phyloP scores from a whole-genome alignment of 2,888 invertebrate genomes.

The Eustalomyia histrio region DNA sequence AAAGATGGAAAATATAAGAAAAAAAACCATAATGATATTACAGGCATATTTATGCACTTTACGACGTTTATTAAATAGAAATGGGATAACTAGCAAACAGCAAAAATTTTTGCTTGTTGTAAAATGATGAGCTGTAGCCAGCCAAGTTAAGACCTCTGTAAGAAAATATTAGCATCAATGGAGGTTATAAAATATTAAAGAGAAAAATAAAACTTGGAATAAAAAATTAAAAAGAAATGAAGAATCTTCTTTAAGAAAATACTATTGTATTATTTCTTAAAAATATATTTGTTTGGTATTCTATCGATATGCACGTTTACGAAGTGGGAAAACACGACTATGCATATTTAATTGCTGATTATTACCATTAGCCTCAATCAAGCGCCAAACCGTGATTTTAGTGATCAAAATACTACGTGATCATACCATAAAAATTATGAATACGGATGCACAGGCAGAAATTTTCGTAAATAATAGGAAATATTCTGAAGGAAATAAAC shows the following conservation, averaged over 20 bases:
- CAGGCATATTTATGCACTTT: constrained; percentile 35
- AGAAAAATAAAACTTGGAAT: constrained; percentile 6
- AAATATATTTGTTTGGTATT: neutral
- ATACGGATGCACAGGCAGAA: neutral
- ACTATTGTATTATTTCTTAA: constrained; percentile 15
- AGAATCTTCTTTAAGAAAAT: constrained; percentile 13
- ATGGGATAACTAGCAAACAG: constrained; percentile 31
- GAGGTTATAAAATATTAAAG: constrained; percentile 47
- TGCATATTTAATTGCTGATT: constrained; percentile 67
- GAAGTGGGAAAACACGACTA: constrained; percentile 67
- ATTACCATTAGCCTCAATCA: constrained; percentile 66
- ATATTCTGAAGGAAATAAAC: no score
- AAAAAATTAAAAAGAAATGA: constrained; percentile 18
- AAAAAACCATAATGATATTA: neutral
- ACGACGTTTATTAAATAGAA: neutral
- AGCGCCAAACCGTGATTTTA: constrained; percentile 65
- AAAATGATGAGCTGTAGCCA: constrained; percentile 33
- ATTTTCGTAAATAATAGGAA: no score
- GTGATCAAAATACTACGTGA: constrained; percentile 64
- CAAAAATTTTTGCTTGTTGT: neutral
- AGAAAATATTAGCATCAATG: constrained; percentile 12
- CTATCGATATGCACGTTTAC: constrained; percentile 62
- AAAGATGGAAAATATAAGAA: neutral
- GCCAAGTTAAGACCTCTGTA: constrained; percentile 5
- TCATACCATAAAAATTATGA: constrained; percentile 46